Evolutionary conservation across 2,888 invertebrate species (phyloP).

Genomic region (Linyphia triangularis): DNA sequence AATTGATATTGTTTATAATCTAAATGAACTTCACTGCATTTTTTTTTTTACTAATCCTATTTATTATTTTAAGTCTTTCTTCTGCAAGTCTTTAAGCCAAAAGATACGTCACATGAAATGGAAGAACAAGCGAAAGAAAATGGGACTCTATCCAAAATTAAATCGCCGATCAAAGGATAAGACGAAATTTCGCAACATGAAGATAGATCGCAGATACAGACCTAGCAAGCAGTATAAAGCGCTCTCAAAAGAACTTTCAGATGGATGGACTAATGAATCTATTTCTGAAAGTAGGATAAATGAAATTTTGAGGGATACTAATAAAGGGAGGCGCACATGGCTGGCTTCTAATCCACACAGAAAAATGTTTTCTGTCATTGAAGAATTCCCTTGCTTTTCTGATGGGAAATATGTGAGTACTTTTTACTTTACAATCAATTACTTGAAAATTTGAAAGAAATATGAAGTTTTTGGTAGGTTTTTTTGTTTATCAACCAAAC

Average conservation of each 20-base stretch:
- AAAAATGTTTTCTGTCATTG: constrained; percentile 39
- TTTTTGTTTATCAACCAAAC: too few species aligned
- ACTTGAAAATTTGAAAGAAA: background rate
- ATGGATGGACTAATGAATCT: constrained; percentile 52
- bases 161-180: constrained; percentile 11
- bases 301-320: constrained; percentile 60
- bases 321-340: constrained; percentile 55
- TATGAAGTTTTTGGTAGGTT: background rate
- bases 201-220: constrained; percentile 57
- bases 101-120: constrained; percentile 73
- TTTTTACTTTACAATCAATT: background rate
- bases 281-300: constrained; percentile 49
- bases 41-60: too few species aligned
- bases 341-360: constrained; percentile 10
- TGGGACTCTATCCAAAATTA: constrained; percentile 28
- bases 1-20: too few species aligned
- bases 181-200: constrained; percentile 8
- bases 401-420: constrained; percentile 69
- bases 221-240: constrained; percentile 65
- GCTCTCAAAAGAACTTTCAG: constrained; percentile 42
- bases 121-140: constrained; percentile 64
- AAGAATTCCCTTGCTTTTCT: constrained; percentile 65
- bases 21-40: too few species aligned
- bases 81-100: constrained; percentile 69
- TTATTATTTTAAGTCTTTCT: constrained; percentile 56